Percentiles rank a stretch among this genome's conserved stretches.
Conservation (phyloP, 2,113 vertebrate species). For the Dryoscopus gambensis region DNA sequence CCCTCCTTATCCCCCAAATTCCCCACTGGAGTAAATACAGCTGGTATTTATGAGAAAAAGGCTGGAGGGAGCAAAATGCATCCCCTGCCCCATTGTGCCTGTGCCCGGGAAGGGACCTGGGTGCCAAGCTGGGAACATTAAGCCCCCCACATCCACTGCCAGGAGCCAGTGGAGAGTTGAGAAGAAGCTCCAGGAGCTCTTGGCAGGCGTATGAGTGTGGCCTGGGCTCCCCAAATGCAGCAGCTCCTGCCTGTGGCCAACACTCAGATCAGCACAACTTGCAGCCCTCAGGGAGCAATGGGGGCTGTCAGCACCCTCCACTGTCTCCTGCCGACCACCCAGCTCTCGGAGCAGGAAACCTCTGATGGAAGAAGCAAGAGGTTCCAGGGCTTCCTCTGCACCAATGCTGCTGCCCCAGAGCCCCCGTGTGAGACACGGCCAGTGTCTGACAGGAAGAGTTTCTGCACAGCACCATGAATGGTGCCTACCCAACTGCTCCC, state of each 20-base stretch:
- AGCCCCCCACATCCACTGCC: not conserved
- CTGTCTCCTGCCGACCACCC: fast-evolving
- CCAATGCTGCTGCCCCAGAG: fast-evolving
- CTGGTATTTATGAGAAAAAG: not conserved
- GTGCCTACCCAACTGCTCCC: not conserved
- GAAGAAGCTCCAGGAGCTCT: not conserved
- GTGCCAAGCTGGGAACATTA: not conserved
- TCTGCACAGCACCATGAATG: not conserved
- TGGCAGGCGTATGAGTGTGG: fast-evolving
- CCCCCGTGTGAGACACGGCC: fast-evolving
- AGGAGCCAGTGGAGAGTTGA: not conserved
- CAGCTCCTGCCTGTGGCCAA: not conserved
- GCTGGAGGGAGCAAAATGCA: not conserved
- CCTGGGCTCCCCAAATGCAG: not conserved
- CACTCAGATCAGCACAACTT: fast-evolving
- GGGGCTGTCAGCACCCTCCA: fast-evolving
- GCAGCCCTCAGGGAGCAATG: not conserved
- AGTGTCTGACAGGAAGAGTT: not conserved
- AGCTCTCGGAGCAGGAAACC: not conserved
- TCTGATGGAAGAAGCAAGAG: fast-evolving
- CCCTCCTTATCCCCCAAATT: not conserved
- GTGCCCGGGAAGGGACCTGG: not conserved
- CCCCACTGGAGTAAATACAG: not conserved
- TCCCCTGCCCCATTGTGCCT: not conserved
- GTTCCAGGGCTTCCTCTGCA: not conserved